phyloP scores from a whole-genome alignment of 2,113 vertebrate genomes.

The Triplophysa tibetana region DNA sequence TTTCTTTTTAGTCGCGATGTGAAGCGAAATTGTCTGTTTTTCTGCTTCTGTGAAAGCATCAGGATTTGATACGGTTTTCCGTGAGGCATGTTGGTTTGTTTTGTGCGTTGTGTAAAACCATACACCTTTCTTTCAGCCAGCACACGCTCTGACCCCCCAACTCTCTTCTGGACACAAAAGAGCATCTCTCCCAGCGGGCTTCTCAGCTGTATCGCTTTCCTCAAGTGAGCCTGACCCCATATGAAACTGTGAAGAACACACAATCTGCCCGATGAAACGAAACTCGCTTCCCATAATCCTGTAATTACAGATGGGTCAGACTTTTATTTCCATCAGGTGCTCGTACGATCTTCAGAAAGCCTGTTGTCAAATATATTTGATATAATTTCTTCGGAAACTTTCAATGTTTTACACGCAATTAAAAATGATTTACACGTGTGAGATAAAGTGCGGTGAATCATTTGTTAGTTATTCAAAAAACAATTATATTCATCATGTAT shows the following conservation, averaged over 20 bases:
- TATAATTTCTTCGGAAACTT: too few species aligned
- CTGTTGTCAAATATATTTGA: too few species aligned
- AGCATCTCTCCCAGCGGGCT: constrained; percentile 70
- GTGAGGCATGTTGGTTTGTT: constrained; percentile 55
- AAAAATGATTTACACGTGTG: too few species aligned
- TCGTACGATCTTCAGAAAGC: too few species aligned
- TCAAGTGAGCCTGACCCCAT: constrained; percentile 27
- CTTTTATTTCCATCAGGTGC: not conserved
- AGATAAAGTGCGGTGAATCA: too few species aligned
- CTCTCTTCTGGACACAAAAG: constrained; percentile 67
- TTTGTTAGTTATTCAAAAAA: too few species aligned
- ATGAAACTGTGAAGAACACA: constrained; percentile 10
- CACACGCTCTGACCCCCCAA: constrained; percentile 69
- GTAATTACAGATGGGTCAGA: not conserved
- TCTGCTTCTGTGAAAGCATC: constrained; percentile 5
- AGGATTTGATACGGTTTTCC: constrained; percentile 26
- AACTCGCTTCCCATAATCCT: constrained; percentile 12
- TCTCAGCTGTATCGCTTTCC: constrained; percentile 75
- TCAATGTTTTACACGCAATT: too few species aligned
- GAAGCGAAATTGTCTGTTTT: constrained; percentile 1
- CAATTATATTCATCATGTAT: too few species aligned
- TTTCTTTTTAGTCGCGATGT: constrained; percentile 16
- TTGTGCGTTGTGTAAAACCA: constrained; percentile 66
- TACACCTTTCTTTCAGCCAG: constrained; percentile 72
- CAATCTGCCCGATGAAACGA: not conserved